Conservation (phyloP, 2,888 invertebrate species). For the Caenorhabditis sp. region DNA sequence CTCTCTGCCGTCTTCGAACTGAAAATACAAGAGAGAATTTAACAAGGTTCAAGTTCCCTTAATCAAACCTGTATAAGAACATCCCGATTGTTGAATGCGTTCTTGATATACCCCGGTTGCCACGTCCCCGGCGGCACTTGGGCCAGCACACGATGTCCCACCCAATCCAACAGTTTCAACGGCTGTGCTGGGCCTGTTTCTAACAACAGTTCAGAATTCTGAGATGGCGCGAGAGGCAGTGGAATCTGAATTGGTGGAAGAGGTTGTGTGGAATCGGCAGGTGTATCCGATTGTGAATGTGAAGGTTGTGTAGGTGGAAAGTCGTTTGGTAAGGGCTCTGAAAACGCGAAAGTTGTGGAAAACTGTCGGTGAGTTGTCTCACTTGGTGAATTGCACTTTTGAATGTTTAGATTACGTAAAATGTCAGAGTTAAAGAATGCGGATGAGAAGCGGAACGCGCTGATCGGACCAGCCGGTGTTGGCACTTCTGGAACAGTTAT, state of each 20-base stretch:
- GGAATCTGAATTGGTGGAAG: constrained; percentile 17
- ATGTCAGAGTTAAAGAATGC: constrained; percentile 59
- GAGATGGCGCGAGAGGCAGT: constrained; percentile 16
- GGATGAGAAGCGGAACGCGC: constrained; percentile 62
- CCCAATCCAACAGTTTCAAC: constrained; percentile 70
- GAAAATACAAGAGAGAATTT: too few relatives aligned
- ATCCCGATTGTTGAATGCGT: constrained; percentile 61
- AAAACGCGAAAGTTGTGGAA: not conserved
- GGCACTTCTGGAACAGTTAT: constrained; percentile 54
- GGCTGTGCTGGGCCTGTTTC: not conserved
- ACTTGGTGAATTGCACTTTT: constrained; percentile 61
- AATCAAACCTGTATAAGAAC: constrained; percentile 70
- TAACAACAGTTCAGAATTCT: not conserved
- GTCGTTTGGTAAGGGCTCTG: constrained; percentile 37
- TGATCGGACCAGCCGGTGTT: constrained; percentile 59
- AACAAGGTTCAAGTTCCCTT: too few relatives aligned
- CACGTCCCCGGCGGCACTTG: constrained; percentile 68
- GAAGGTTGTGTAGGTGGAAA: constrained; percentile 34
- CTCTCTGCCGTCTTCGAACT: constrained; percentile 72
- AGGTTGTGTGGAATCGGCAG: constrained; percentile 25
- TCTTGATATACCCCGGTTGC: constrained; percentile 68
- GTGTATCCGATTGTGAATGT: constrained; percentile 42
- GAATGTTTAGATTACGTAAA: constrained; percentile 59
- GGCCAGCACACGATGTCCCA: constrained; percentile 73
- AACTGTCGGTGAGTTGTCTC: constrained; percentile 9